Conservation (phyloP, 2,797 vertebrate species). For the Vespertilio murinus region DNA sequence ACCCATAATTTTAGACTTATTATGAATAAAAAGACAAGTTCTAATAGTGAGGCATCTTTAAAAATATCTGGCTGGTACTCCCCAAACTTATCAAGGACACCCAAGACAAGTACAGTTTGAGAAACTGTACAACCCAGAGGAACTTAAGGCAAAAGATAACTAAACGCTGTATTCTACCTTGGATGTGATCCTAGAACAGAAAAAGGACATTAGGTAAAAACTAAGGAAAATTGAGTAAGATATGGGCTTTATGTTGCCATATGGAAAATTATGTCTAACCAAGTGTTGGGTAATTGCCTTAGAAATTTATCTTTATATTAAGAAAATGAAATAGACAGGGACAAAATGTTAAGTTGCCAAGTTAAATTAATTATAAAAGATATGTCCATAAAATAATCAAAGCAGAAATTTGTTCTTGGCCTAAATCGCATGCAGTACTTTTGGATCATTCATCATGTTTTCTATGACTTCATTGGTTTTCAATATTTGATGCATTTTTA, state of each 20-base stretch:
- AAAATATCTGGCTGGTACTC: background rate
- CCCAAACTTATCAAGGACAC: background rate
- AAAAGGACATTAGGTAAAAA: background rate
- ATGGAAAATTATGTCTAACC: constrained; percentile 48
- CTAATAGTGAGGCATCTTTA: background rate
- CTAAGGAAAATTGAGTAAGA: background rate
- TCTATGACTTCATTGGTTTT: constrained; percentile 56
- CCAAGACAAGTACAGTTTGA: background rate
- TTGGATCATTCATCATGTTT: background rate
- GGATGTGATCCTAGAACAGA: background rate
- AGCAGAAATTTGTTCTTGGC: constrained; percentile 2
- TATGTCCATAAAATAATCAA: background rate
- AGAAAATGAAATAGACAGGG: constrained; percentile 42
- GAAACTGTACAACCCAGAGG: background rate
- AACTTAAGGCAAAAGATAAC: background rate
- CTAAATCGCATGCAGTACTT: background rate
- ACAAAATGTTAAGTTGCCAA: background rate
- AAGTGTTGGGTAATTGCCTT: constrained; percentile 24
- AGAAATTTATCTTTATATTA: constrained; percentile 22
- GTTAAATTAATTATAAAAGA: constrained; percentile 50
- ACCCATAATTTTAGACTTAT: background rate
- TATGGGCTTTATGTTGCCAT: background rate
- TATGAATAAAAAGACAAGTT: background rate
- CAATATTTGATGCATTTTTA: constrained; percentile 18
- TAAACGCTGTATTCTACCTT: background rate